Evolutionary conservation across 2,797 vertebrate genomes (phyloP), one percentile per base, ranked within the genome.

Genomic region (Lindbergichthys nudifrons): DNA sequence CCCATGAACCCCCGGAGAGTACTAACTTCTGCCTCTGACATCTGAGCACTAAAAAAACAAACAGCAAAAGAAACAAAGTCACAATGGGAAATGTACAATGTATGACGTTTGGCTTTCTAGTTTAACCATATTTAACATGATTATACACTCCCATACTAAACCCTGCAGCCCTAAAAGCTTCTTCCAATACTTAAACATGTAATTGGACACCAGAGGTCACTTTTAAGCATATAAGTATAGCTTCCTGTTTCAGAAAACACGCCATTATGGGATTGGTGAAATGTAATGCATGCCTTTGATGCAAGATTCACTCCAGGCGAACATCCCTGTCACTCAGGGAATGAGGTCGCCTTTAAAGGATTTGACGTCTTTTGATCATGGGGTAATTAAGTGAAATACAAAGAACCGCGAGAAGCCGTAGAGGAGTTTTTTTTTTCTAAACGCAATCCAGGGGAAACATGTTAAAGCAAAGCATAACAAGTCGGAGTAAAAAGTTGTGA

Each of bases 181-280:
- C 23, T n/a, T 69, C 23, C 19, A 70, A 23, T 21, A 18, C 52
- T n/a, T 62, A 50, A n/a, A 23, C 3, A 53, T 67, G 80, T 63
- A 89, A 87, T 18, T 0, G 4, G 74, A 88, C 62, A 80, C 80
- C n/a, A 72, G 69, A 77, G 75, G 75, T 65, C 77, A 65, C 19
- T 32, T 70, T 75, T 67, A 56, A 57, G 41, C 53, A 83, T 75
- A 62, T 59, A 86, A 68, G 73, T 76, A 32, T 5, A 65, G 75
- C 75, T 82, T 83, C 76, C 75, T 68, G 54, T 81, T 80, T 79
- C 48, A 81, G 18, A 73, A 73, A 81, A 23, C 16, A 54, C 59
- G 54, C 58, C 70, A 86, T 87, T 87, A 82, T 62, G 36, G 75
- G 85, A 82, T 73, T 75, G 78, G 58, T 50, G 61, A 70, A 80